Evolutionary conservation across 2,888 invertebrate genomes (phyloP).

Genomic region (Phymatocera aterrima): DNA sequence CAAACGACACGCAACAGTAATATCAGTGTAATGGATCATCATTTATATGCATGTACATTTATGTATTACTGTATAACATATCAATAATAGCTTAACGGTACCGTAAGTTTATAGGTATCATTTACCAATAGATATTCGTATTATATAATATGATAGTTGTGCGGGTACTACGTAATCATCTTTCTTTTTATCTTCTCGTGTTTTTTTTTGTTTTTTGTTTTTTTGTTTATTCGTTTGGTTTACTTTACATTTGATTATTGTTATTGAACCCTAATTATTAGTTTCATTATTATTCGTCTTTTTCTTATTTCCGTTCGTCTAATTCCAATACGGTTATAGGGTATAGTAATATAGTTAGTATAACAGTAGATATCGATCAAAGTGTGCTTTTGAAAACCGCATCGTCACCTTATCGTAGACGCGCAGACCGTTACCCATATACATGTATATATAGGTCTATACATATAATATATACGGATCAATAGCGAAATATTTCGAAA

Average conservation of each 20-base stretch:
- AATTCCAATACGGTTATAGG: no score
- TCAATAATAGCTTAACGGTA: not conserved
- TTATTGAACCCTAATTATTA: not conserved
- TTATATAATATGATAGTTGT: not conserved
- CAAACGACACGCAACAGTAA: constrained; percentile 21
- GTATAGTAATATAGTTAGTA: no score
- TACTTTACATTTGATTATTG: not conserved
- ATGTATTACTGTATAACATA: not conserved
- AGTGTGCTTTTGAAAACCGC: no score
- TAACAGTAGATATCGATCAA: no score
- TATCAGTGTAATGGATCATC: constrained; percentile 22
- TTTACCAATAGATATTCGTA: not conserved
- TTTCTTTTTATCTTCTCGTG: not conserved
- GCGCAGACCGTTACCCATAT: no score
- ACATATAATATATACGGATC: no score
- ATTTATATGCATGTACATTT: not conserved
- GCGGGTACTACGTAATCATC: not conserved
- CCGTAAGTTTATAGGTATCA: not conserved
- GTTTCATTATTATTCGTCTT: not conserved
- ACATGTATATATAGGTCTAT: no score
- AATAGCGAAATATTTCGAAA: no score
- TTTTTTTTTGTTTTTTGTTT: not conserved
- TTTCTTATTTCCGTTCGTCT: not conserved
- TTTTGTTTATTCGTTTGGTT: not conserved
- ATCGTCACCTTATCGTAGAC: no score